Conservation (phyloP, 2,888 invertebrate genomes). For the Andrena camellia region DNA sequence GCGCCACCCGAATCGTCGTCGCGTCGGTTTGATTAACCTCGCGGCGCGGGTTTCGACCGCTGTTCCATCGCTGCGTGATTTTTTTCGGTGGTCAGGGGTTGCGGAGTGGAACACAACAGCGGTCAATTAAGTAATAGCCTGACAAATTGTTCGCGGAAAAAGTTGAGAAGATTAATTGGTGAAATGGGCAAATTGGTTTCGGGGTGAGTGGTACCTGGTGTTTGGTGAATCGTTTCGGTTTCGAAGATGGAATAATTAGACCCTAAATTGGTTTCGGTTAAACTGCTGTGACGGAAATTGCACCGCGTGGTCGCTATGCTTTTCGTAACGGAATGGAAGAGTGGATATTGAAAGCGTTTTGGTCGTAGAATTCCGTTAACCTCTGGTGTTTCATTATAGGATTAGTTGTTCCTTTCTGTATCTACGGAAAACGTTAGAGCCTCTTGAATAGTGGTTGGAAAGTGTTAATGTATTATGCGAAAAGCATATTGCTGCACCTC, state of each 20-base stretch:
- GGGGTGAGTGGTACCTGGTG: slow-evolving; percentile 5
- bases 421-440: background rate
- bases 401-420: background rate
- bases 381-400: background rate
- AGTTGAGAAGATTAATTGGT: slow-evolving; percentile 19
- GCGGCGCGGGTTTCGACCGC: no score
- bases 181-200: slow-evolving; percentile 37
- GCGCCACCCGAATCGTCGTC: no score
- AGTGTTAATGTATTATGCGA: no score
- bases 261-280: slow-evolving; percentile 30
- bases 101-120: background rate
- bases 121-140: slow-evolving; percentile 28
- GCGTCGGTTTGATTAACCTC: no score
- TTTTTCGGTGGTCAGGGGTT: background rate
- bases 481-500: no score
- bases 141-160: slow-evolving; percentile 39
- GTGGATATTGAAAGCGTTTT: background rate
- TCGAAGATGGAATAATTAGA: slow-evolving; percentile 24
- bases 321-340: background rate
- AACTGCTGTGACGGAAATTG: slow-evolving; percentile 26
- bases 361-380: background rate
- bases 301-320: background rate
- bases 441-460: background rate
- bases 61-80: background rate
- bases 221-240: slow-evolving; percentile 3